These are phyloP conservation scores for Ethmia dodecea DNA, from an alignment of 2,888 invertebrate genomes.

Conservation along the genomic window DNA sequence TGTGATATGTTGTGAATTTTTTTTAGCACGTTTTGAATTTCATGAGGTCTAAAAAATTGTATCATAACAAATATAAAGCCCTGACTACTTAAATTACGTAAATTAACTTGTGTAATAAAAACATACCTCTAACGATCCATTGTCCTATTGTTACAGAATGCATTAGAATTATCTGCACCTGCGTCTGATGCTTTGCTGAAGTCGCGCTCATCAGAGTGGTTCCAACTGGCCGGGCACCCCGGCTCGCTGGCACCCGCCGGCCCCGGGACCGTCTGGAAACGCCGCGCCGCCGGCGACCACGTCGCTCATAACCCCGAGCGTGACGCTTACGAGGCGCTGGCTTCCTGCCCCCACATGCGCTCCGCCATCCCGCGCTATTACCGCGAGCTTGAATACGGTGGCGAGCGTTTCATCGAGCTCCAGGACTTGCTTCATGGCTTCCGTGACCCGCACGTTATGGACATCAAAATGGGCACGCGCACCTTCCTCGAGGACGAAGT, in stretches of 20 bases:
- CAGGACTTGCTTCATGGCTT: constrained; percentile 96
- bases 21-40: too few species aligned
- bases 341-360: constrained; percentile 83
- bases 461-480: constrained; percentile 97
- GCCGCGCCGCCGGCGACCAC: constrained; percentile 84
- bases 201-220: constrained; percentile 85
- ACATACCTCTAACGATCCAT: background rate
- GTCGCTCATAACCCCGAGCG: constrained; percentile 85
- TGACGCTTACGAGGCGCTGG: constrained; percentile 87
- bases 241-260: constrained; percentile 96
- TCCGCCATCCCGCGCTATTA: constrained; percentile 90
- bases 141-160: constrained; percentile 83
- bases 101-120: too few species aligned
- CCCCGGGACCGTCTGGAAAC: constrained; percentile 96
- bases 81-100: too few species aligned
- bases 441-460: constrained; percentile 95
- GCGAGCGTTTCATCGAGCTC: constrained; percentile 93
- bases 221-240: constrained; percentile 95
- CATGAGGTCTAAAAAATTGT: too few species aligned
- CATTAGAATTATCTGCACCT: constrained; percentile 92
- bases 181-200: constrained; percentile 91
- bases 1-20: too few species aligned
- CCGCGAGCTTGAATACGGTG: constrained; percentile 87
- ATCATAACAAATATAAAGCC: too few species aligned
- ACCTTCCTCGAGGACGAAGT: constrained; percentile 98